phyloP scores from a whole-genome alignment of 2,888 invertebrate genomes.

The Heliothis peltigera region DNA sequence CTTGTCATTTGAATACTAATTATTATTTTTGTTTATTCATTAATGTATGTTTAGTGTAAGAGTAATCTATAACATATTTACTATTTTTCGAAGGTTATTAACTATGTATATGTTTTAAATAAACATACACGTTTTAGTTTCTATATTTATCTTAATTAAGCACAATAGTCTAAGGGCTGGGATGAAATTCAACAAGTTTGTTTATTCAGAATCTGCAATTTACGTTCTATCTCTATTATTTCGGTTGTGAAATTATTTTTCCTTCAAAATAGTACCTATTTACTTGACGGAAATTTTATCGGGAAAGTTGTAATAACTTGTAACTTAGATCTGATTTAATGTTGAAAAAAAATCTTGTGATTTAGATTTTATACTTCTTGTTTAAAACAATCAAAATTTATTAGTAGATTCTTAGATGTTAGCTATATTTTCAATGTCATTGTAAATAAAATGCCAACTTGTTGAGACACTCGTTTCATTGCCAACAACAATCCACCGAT shows the following conservation, averaged over 20 bases:
- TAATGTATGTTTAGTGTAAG: slow-evolving; percentile 76
- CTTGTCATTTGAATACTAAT: slow-evolving; percentile 77
- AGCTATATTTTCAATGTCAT: slow-evolving; percentile 90
- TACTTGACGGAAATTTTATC: slow-evolving; percentile 64
- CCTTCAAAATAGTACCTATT: slow-evolving; percentile 46
- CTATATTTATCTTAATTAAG: slow-evolving; percentile 75
- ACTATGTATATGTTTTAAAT: slow-evolving; percentile 76
- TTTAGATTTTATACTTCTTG: slow-evolving; percentile 90
- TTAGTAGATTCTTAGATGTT: slow-evolving; percentile 89
- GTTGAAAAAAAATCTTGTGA: slow-evolving; percentile 84
- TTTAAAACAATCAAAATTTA: slow-evolving; percentile 89
- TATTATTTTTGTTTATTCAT: slow-evolving; percentile 70
- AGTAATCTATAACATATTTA: slow-evolving; percentile 81
- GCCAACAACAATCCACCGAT: slow-evolving; percentile 62
- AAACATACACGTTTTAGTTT: slow-evolving; percentile 80
- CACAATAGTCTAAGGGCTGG: slow-evolving; percentile 87
- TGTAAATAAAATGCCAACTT: slow-evolving; percentile 91
- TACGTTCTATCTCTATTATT: slow-evolving; percentile 61
- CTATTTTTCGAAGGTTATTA: slow-evolving; percentile 88
- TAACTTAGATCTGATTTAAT: slow-evolving; percentile 83
- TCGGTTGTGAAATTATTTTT: slow-evolving; percentile 73
- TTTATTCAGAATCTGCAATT: slow-evolving; percentile 61
- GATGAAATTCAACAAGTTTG: slow-evolving; percentile 80
- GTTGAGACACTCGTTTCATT: slow-evolving; percentile 85
- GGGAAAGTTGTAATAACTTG: slow-evolving; percentile 71